Evolutionary conservation across 2,113 vertebrate species (phyloP), one percentile per base, ranked within the genome.

Genomic region (Tachysurus vachellii): DNA sequence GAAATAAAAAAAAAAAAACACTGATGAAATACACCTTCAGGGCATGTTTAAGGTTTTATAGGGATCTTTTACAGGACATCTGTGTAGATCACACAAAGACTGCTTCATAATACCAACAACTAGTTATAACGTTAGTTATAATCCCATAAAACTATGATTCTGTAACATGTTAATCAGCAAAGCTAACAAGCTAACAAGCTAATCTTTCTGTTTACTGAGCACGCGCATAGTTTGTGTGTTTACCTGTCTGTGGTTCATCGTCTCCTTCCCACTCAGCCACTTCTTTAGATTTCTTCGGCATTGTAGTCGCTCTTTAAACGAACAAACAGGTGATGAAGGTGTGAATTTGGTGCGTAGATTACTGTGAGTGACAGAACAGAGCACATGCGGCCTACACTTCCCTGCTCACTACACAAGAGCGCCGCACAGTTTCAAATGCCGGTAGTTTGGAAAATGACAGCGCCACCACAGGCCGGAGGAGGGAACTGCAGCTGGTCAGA

Each of bases 251-350:
- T 5, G 91, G 31, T 6, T 76, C 93, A 2, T 95, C 95, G 4
- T 95, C 94, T 9, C 89, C 95, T 85, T 94, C 91, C 95, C 95
- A 95, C 89, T 93, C 92, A 2, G 91, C 87, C 21, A 94, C 94
- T 70, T 95, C 94, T 88, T 95, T 94, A 31, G 84, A n/a, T 88
- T 95, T 95, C 87, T 93, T 95, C 0, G 95, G 95, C 95, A 96
- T 96, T 57, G 89, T 91, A 23, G 4, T 57, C 28, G 77, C 47
- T 12, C 5, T 53, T 75, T 53, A 28, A 26, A 17, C 14, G 0
- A 42, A 14, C n/a, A 0, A 1, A 47, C 42, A 80, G 13, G 26
- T 2, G 5, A 26, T 3, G 5, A 17, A 6, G 28, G 44, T 75
- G 8, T 66, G 23, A 83, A 44, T 17, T 59, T 17, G 42, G 21